Evolutionary conservation across 1,140 invertebrate genomes (phyloP).

Genomic region (Pseudomyrmex flavicornis): DNA sequence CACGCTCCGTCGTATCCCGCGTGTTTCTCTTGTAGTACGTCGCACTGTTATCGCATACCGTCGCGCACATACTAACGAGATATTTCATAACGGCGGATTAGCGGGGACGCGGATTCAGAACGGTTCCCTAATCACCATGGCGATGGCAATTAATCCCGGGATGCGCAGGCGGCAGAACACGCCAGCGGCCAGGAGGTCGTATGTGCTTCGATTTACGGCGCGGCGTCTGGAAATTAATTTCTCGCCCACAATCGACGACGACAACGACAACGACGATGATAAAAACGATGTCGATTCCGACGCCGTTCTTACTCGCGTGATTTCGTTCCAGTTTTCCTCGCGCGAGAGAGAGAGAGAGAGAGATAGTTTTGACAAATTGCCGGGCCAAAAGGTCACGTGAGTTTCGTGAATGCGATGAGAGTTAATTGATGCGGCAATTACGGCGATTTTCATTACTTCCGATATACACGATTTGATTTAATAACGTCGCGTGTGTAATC

Average conservation of each 20-base stretch:
- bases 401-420: background rate
- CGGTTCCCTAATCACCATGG: conserved; percentile 55
- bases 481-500: conserved; percentile 27
- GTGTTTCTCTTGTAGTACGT: conserved; percentile 13
- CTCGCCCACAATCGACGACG: conserved; percentile 28
- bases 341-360: too few relatives aligned
- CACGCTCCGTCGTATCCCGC: background rate
- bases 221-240: conserved; percentile 62
- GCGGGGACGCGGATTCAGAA: conserved; percentile 4
- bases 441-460: conserved; percentile 36
- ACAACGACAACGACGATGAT: too few relatives aligned
- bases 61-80: conserved; percentile 59
- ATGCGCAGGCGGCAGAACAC: conserved; percentile 27
- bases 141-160: conserved; percentile 65
- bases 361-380: background rate
- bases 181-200: conserved; percentile 22
- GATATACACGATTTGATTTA: conserved; percentile 30
- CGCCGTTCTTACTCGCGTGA: background rate
- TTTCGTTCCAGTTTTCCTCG: conserved; percentile 38
- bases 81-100: conserved; percentile 70
- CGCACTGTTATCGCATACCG: conserved; percentile 21
- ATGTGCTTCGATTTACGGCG: conserved; percentile 61
- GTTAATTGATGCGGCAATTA: conserved; percentile 14
- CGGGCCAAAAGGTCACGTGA: conserved; percentile 5
- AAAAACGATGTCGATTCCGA: background rate